Base-by-base conservation (phyloP, 2,797 vertebrate species). In the Sebastes wilsoni region DNA sequence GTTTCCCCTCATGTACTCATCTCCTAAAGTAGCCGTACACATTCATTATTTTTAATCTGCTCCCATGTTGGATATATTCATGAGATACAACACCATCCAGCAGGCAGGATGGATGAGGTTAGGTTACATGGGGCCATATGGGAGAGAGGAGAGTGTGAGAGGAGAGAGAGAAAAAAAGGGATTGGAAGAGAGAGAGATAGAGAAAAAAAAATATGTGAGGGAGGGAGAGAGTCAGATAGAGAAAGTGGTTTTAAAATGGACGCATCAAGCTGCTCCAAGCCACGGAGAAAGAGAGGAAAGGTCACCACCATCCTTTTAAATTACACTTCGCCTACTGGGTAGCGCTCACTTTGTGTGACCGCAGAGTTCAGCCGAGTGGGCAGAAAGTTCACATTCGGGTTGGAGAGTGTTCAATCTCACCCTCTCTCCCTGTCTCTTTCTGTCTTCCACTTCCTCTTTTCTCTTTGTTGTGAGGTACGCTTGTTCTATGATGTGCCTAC, bases 241-340 rank as follows among this genome's bases (percentile, higher is more conserved):
- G 69, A 87, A 68, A 85, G 82, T 79, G 81, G 54, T 90, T 88
- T 82, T 80, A 69, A 82, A 85, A 87, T 81, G 84, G 82, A 85
- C 1, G 49, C 82, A 89, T 87, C 74, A 85, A 88, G 79, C 82
- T 75, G 84, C 84, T 82, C 66, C 55, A 27, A 76, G 80, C 70
- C 77, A 72, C 67, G 34, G 79, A 81, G 70, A 70, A 58, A 86
- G 28, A 78, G 79, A 88, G 84, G 81, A 92, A 86, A 90, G 87
- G 89, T 92, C 89, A 89, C 61, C 27, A 28, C 64, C 64, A 81
- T 92, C 88, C 72, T 88, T 91, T 91, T 82, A 89, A 91, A 92
- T 89, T 87, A 91, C 85, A 85, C 86, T 74, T 88, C 32, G 68
- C 72, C 80, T 83, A 14, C 62, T 91, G 89, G 85, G 82, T 56